These are phyloP conservation scores for Serrognathus titanus DNA, from an alignment of 2,888 invertebrate species.

Conservation along the genomic window DNA sequence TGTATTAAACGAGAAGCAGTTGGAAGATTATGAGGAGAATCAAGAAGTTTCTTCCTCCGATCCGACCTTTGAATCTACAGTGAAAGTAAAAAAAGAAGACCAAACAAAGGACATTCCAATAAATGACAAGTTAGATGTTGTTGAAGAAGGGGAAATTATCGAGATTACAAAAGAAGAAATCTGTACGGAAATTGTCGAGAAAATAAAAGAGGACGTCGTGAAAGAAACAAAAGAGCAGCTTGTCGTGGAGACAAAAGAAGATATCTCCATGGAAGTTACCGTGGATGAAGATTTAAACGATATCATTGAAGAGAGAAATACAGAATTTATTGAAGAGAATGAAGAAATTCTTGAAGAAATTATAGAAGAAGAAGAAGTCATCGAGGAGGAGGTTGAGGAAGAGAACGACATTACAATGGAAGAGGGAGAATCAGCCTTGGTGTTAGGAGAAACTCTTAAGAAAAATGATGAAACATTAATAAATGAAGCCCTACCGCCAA, in stretches of 20 bases:
- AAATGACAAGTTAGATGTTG: not conserved
- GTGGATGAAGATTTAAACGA: not conserved
- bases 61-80: no score
- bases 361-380: not conserved
- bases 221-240: constrained; percentile 2
- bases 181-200: not conserved
- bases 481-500: no score
- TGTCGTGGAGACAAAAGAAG: not conserved
- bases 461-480: no score
- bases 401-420: not conserved
- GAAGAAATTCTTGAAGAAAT: constrained; percentile 5
- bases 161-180: not conserved
- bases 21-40: not conserved
- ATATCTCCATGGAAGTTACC: not conserved
- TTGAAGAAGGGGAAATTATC: not conserved
- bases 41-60: not conserved
- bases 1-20: not conserved
- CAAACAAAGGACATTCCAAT: not conserved
- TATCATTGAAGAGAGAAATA: not conserved
- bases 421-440: no score
- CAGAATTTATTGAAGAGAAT: not conserved
- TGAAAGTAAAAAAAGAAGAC: not conserved
- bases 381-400: not conserved
- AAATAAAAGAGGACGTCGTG: not conserved
- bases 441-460: no score